Evolutionary conservation across 2,797 vertebrate species (phyloP).

Genomic region (Neosilurus hyrtlii): DNA sequence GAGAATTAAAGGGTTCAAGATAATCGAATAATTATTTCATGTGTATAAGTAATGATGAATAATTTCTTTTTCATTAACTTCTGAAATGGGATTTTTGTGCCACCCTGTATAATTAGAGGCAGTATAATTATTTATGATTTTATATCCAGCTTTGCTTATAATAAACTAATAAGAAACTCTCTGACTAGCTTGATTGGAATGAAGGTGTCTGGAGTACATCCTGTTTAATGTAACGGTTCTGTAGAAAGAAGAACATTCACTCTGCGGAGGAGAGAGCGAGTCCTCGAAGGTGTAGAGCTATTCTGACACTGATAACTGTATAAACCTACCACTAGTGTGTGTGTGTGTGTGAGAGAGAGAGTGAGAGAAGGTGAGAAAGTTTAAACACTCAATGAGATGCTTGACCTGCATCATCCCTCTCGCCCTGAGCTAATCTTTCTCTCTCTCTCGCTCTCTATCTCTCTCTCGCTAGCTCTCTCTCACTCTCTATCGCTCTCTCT

Average conservation of each 20-base stretch:
- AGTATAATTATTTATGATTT: no score
- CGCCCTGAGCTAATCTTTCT: slow-evolving; percentile 32
- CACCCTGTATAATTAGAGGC: no score
- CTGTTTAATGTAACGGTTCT: not conserved
- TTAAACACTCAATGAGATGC: slow-evolving; percentile 15
- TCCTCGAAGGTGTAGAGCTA: not conserved
- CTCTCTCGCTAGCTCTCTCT: not conserved
- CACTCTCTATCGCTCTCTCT: not conserved
- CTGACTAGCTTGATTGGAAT: not conserved
- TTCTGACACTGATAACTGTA: not conserved
- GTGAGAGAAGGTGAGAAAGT: not conserved
- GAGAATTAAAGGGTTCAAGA: no score
- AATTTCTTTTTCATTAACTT: no score
- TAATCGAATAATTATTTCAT: no score
- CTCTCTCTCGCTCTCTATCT: not conserved
- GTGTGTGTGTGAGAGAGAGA: not conserved
- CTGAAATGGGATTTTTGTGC: no score
- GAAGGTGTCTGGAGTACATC: not conserved
- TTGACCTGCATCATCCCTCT: slow-evolving; percentile 22
- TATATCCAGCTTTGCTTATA: no score
- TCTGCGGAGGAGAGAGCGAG: not conserved
- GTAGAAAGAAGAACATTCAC: not conserved
- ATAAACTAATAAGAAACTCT: not conserved
- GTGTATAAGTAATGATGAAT: no score
- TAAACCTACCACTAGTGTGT: not conserved